Evolutionary conservation across 2,113 vertebrate genomes (phyloP).

Genomic region (Pelusios castaneus): DNA sequence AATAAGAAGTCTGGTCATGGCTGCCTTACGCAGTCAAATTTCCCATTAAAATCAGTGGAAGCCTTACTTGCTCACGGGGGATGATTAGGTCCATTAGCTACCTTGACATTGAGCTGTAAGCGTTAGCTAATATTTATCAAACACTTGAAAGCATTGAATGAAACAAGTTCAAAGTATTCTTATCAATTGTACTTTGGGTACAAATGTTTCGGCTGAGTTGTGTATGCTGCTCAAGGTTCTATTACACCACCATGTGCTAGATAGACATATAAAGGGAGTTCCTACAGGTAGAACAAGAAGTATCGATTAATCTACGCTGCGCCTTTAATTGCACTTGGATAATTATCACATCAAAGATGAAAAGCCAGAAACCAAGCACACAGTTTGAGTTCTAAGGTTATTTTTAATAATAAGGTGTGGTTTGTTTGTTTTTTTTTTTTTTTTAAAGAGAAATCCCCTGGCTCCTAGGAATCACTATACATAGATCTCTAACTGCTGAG

Average conservation of each 20-base stretch:
- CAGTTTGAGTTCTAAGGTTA: neutral
- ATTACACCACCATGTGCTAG: neutral
- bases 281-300: neutral
- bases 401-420: neutral
- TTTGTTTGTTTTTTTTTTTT: no score
- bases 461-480: constrained; percentile 23
- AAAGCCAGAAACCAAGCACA: neutral
- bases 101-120: neutral
- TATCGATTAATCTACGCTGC: neutral
- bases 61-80: neutral
- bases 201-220: neutral
- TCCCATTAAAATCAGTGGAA: neutral
- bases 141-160: neutral
- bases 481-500: neutral
- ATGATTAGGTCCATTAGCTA: neutral
- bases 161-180: neutral
- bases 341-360: neutral
- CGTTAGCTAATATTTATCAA: neutral
- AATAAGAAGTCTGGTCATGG: neutral
- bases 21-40: neutral
- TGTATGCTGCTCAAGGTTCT: neutral
- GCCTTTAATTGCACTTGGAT: neutral
- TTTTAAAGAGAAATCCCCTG: neutral
- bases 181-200: neutral
- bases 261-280: neutral